These are phyloP conservation scores for Prinia subflava DNA, from an alignment of 2,113 vertebrate genomes.

Conservation along the genomic window DNA sequence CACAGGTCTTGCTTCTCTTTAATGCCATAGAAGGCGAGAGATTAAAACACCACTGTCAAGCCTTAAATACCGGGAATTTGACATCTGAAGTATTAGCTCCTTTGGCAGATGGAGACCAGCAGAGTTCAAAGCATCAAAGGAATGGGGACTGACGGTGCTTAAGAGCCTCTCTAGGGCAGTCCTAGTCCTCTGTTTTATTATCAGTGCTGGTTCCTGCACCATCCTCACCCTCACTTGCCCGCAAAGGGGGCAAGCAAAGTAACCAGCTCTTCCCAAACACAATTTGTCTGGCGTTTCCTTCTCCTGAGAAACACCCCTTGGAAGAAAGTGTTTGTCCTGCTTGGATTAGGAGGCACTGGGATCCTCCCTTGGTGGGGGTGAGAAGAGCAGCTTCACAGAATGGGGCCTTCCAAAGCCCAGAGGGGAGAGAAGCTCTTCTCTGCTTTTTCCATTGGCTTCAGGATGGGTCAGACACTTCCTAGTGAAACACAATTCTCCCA, in stretches of 20 bases:
- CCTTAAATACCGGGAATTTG: slow-evolving; percentile 24
- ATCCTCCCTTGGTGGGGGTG: background rate
- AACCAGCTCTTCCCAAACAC: background rate
- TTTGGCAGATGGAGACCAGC: slow-evolving; percentile 32
- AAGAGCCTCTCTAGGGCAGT: background rate
- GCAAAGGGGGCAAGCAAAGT: accelerated
- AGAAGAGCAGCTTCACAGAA: background rate
- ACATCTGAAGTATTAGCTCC: slow-evolving; percentile 23
- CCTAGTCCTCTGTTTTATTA: background rate
- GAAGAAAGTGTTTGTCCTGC: background rate
- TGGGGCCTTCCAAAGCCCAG: background rate
- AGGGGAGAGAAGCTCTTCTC: background rate
- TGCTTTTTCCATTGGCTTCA: background rate
- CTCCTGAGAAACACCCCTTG: background rate
- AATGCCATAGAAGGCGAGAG: slow-evolving; percentile 33
- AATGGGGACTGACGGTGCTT: background rate
- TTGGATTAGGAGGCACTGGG: background rate
- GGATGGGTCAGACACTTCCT: background rate
- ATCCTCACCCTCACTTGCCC: background rate
- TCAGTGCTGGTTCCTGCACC: background rate
- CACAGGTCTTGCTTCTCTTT: slow-evolving; percentile 17
- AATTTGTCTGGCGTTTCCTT: background rate
- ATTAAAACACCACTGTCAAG: slow-evolving; percentile 50
- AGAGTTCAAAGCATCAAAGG: slow-evolving; percentile 46
- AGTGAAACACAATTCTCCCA: background rate